phyloP scores from a whole-genome alignment of 1,140 invertebrate genomes.

The Oppia nitens region DNA sequence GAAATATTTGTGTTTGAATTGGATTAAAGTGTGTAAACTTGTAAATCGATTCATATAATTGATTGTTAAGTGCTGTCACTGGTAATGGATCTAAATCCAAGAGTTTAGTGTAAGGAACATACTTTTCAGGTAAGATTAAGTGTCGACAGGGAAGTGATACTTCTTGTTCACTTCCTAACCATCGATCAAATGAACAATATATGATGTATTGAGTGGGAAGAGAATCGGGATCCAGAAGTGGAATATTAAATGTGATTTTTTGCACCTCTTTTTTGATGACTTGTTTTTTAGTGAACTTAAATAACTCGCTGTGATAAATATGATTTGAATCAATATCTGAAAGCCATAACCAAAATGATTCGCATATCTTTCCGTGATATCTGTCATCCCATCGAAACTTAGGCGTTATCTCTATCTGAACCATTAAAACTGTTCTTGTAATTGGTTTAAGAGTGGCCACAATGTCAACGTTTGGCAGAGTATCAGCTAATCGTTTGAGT shows the following conservation, averaged over 20 bases:
- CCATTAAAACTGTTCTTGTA: slow-evolving; percentile 55
- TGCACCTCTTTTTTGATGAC: slow-evolving; percentile 54
- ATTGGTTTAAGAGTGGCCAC: slow-evolving; percentile 81
- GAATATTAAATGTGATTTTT: slow-evolving; percentile 86
- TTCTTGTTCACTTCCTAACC: slow-evolving; percentile 47
- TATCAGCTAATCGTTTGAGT: slow-evolving; percentile 65
- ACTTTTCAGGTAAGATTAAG: slow-evolving; percentile 16
- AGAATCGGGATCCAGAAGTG: slow-evolving; percentile 56
- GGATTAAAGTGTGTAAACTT: slow-evolving; percentile 93
- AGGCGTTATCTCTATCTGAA: slow-evolving; percentile 61
- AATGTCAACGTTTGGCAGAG: slow-evolving; percentile 66
- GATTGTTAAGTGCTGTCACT: slow-evolving; percentile 57
- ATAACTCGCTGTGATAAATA: slow-evolving; percentile 92
- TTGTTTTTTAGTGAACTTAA: slow-evolving; percentile 70
- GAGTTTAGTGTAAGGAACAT: slow-evolving; percentile 34
- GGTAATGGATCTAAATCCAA: slow-evolving; percentile 79
- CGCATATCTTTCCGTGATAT: slow-evolving; percentile 65
- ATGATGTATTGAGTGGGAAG: slow-evolving; percentile 82
- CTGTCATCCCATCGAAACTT: slow-evolving; percentile 80
- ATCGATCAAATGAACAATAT: slow-evolving; percentile 66
- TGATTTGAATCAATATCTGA: slow-evolving; percentile 81
- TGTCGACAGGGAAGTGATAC: slow-evolving; percentile 12
- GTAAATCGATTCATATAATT: slow-evolving; percentile 61
- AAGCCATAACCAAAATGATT: slow-evolving; percentile 95
- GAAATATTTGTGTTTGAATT: slow-evolving; percentile 97